phyloP scores from a whole-genome alignment of 64 coral and sea anemone genomes.

The Exaiptasia diaphana region DNA sequence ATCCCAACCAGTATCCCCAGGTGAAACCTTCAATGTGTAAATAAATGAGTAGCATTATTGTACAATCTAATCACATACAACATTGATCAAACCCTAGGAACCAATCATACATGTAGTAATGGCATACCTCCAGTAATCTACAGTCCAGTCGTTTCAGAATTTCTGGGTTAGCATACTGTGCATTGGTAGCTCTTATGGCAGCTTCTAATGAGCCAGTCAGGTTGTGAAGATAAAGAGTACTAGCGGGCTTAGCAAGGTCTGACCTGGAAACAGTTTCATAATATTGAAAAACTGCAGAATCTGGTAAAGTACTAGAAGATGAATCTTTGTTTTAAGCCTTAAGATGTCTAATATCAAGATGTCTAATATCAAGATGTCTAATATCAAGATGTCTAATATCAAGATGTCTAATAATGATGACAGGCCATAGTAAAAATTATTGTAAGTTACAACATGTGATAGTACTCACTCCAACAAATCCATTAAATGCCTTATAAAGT shows the following conservation, averaged over 20 bases:
- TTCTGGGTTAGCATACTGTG: slow-evolving; percentile 93
- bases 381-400: too few species aligned
- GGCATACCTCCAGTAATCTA: slow-evolving; percentile 85
- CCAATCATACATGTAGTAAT: too few species aligned
- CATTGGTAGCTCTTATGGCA: slow-evolving; percentile 93
- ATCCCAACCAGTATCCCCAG: slow-evolving; percentile 96
- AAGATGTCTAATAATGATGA: too few species aligned
- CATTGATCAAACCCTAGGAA: too few species aligned
- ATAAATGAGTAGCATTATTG: neutral
- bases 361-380: too few species aligned
- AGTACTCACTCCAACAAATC: slow-evolving; percentile 87
- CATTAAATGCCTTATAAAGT: slow-evolving; percentile 97
- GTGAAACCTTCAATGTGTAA: slow-evolving; percentile 64
- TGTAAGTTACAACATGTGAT: neutral
- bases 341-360: too few species aligned
- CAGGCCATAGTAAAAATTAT: too few species aligned
- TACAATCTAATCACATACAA: neutral
- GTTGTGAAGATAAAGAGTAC: slow-evolving; percentile 94
- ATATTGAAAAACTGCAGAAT: too few species aligned
- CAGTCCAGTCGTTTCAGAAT: slow-evolving; percentile 94
- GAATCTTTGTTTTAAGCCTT: neutral
- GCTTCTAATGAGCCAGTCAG: slow-evolving; percentile 85
- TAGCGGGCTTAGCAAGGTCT: slow-evolving; percentile 84
- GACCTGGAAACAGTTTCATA: slow-evolving; percentile 75
- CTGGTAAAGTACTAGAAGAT: neutral